Evolutionary conservation across 2,888 invertebrate genomes (phyloP), one percentile per base, ranked within the genome.

Genomic region (Heliconius cydno): DNA sequence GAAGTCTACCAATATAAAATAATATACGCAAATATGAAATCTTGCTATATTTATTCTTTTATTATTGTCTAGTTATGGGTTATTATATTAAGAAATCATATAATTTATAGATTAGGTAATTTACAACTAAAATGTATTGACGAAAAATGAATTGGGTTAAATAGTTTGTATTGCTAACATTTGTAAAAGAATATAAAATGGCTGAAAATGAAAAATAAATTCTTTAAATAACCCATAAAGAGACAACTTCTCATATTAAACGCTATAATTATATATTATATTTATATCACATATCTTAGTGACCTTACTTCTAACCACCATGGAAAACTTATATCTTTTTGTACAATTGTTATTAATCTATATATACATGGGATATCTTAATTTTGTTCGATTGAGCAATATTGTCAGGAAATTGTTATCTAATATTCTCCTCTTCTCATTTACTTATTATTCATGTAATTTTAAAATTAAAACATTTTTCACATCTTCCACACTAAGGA

Each of bases 261-360:
- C 15, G 6, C 25, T 70, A 41, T 70, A 78, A 57, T 52, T 74
- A 22, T 67, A 79, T 63, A 65, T 68, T 74, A 79, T 34, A 79
- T 66, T 67, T 81, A 79, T 77, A 81, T 81, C 79, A 81, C 77
- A 77, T 81, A 52, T 60, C 67, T 76, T 63, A 46, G 72, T 80
- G 80, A 41, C 71, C 19, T 28, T 75, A 60, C 73, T 68, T 38
- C 67, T 38, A 25, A 77, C 60, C 77, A 34, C 28, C 63, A 28
- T 74, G 60, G 76, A 79, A 81, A 73, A 66, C 79, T 57, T 72
- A 73, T 72, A 60, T 60, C 13, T 34, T 73, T 41, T 73, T 60
- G 73, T 52, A 78, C 30, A 71, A 71, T 41, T 75, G 60, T 70
- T 67, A 71, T 66, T 71, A 52, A 22, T 30, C 65, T 79, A 80